Conservation (phyloP, 2,888 invertebrate genomes). For the Phalangium opilio region DNA sequence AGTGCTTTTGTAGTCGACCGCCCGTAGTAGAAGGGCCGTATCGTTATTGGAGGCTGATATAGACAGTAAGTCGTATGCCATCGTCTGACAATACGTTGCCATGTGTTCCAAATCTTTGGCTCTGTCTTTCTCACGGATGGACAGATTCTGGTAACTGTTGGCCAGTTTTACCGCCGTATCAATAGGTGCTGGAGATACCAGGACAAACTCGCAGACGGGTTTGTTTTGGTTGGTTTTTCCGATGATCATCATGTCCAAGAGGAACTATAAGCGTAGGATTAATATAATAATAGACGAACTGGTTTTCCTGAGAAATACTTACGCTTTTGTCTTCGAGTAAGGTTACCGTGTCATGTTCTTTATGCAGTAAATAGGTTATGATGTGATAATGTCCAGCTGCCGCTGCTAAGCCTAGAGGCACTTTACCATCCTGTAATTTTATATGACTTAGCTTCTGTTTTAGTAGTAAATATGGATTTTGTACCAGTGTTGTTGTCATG, state of each 20-base stretch:
- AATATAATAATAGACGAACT: no score
- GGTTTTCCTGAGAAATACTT: conserved; percentile 16
- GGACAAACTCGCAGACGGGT: conserved; percentile 91
- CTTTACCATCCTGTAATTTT: conserved; percentile 57
- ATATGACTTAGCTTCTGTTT: no score
- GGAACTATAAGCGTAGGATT: conserved; percentile 49
- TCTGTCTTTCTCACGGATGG: conserved; percentile 75
- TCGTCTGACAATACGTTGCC: conserved; percentile 87
- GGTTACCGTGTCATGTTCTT: conserved; percentile 92
- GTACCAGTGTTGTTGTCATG: conserved; percentile 68
- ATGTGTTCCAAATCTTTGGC: conserved; percentile 91
- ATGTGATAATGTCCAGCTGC: conserved; percentile 94
- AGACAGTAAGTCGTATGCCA: conserved; percentile 91
- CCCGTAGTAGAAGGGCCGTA: conserved; percentile 82
- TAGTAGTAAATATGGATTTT: no score
- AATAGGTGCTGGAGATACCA: conserved; percentile 97
- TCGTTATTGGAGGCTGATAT: conserved; percentile 87
- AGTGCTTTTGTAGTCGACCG: conserved; percentile 81
- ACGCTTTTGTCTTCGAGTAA: conserved; percentile 95
- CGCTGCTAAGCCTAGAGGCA: conserved; percentile 95
- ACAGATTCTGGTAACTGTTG: conserved; percentile 51
- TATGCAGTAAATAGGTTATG: conserved; percentile 84
- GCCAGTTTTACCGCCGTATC: conserved; percentile 97
- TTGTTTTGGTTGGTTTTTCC: conserved; percentile 61
- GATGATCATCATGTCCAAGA: conserved; percentile 95